Percentiles rank a stretch among this genome's conserved stretches.
Conservation (phyloP, 2,113 vertebrate species). For the Pundamilia nyererei region DNA sequence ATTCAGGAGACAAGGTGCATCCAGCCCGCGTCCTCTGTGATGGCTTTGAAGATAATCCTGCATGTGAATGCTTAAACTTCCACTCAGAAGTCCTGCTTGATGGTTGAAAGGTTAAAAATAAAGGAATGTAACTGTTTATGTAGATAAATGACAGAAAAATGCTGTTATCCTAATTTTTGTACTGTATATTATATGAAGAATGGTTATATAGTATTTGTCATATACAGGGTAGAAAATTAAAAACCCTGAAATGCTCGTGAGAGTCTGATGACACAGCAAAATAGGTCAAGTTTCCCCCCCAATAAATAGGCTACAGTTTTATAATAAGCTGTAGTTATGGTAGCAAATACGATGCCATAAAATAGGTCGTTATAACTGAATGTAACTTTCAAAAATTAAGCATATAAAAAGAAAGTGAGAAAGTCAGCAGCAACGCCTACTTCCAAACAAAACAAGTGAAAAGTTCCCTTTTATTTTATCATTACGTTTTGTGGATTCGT, state of each 20-base stretch:
- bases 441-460: not conserved
- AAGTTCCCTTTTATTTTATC: not conserved
- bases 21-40: constrained; percentile 31
- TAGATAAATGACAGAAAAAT: not conserved
- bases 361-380: not conserved
- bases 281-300: not conserved
- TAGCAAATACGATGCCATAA: not conserved
- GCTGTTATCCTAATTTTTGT: not conserved
- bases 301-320: not conserved
- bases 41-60: constrained; percentile 46
- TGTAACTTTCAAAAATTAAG: not conserved
- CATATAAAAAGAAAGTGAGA: not conserved
- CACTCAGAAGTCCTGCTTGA: not conserved
- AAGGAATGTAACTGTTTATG: not conserved
- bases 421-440: not conserved
- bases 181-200: not conserved
- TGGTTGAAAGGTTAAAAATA: not conserved
- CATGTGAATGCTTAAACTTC: constrained; percentile 37
- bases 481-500: not conserved
- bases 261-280: not conserved
- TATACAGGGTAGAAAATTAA: not conserved
- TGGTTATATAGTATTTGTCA: not conserved
- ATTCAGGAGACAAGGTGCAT: constrained; percentile 21
- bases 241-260: not conserved
- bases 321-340: not conserved